phyloP scores from a whole-genome alignment of 2,888 invertebrate species.

The Cotesia congregata region DNA sequence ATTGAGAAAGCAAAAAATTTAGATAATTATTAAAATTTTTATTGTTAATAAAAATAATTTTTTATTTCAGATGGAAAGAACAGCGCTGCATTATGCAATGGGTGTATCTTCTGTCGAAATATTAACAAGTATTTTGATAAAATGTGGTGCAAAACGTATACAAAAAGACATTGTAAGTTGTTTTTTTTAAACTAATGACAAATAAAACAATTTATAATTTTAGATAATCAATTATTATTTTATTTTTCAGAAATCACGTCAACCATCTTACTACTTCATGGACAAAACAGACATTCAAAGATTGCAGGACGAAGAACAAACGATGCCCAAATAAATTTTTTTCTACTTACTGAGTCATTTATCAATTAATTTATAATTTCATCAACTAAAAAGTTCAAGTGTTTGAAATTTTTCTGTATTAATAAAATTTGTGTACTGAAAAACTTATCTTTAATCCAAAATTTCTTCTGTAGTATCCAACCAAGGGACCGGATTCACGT shows the following conservation, averaged over 20 bases:
- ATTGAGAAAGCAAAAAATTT: background rate
- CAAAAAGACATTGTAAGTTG: slow-evolving; percentile 80
- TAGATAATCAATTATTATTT: slow-evolving; percentile 16
- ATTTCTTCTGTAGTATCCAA: slow-evolving; percentile 54
- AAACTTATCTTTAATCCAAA: background rate
- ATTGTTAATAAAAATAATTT: slow-evolving; percentile 10
- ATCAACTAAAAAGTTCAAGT: background rate
- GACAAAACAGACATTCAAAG: slow-evolving; percentile 89
- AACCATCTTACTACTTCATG: slow-evolving; percentile 93
- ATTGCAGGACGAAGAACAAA: slow-evolving; percentile 87
- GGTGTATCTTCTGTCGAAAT: slow-evolving; percentile 87
- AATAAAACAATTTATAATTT: background rate
- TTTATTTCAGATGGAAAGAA: slow-evolving; percentile 83
- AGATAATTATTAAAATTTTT: background rate
- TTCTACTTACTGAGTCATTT: background rate
- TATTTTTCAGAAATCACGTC: slow-evolving; percentile 79
- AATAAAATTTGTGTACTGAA: background rate
- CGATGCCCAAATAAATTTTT: slow-evolving; percentile 64
- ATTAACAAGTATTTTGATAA: slow-evolving; percentile 84
- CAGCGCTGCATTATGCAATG: slow-evolving; percentile 92
- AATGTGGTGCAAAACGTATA: slow-evolving; percentile 86
- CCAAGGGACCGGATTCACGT: slow-evolving; percentile 79
- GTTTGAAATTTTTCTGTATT: background rate
- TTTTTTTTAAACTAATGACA: background rate
- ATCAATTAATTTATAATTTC: background rate